Percentiles rank a stretch among this genome's conserved stretches.
These are phyloP conservation scores for Blera fallax DNA, from an alignment of 2,888 invertebrate species.

Conservation along the genomic window DNA sequence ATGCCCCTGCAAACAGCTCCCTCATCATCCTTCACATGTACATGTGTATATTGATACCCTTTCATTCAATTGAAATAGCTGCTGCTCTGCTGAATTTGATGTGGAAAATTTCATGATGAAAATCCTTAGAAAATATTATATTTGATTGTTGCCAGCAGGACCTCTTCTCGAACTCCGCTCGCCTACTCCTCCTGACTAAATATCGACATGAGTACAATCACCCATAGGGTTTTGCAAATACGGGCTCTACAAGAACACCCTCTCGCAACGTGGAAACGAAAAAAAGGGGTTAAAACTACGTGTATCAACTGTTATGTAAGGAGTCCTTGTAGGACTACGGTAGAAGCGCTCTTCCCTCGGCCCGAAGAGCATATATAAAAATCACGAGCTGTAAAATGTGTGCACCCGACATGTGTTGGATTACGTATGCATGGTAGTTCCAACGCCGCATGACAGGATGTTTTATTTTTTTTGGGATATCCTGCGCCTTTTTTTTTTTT, in stretches of 20 bases:
- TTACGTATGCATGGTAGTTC: slow-evolving; percentile 10
- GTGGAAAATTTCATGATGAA: slow-evolving; percentile 54
- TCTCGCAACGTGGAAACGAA: neutral
- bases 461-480: neutral
- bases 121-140: slow-evolving; percentile 62
- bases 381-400: slow-evolving; percentile 63
- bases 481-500: neutral
- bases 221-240: slow-evolving; percentile 56
- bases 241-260: slow-evolving; percentile 20
- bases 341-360: slow-evolving; percentile 29
- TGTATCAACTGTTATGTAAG: slow-evolving; percentile 39
- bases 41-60: slow-evolving; percentile 52
- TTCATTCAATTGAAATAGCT: slow-evolving; percentile 51
- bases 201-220: slow-evolving; percentile 66
- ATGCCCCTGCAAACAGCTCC: neutral
- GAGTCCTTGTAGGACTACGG: slow-evolving; percentile 18
- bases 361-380: slow-evolving; percentile 29
- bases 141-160: slow-evolving; percentile 56
- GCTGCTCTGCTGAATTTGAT: slow-evolving; percentile 34
- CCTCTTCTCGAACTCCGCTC: neutral
- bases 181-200: slow-evolving; percentile 1
- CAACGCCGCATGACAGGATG: slow-evolving; percentile 36
- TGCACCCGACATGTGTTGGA: slow-evolving; percentile 57
- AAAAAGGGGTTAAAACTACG: slow-evolving; percentile 30
- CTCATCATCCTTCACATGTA: slow-evolving; percentile 10